Conservation (phyloP, 2,113 vertebrate species). For the Anser brachyrhynchus region DNA sequence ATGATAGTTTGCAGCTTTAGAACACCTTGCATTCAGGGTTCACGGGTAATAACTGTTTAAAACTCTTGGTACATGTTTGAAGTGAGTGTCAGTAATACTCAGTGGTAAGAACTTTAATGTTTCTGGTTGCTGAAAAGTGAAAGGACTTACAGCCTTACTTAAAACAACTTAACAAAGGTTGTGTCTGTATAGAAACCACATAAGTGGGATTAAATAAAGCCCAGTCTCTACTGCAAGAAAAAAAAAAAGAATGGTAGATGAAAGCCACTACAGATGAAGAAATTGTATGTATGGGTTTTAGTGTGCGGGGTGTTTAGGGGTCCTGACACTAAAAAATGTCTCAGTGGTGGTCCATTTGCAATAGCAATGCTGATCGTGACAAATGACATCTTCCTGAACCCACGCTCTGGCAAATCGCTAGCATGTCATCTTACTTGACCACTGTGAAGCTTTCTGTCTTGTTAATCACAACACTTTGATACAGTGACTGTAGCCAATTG, state of each 20-base stretch:
- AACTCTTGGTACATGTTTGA: not conserved
- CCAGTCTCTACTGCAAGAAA: not conserved
- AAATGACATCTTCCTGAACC: not conserved
- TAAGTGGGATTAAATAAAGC: not conserved
- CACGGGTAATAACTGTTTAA: not conserved
- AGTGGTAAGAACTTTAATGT: not conserved
- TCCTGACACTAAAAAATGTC: not conserved
- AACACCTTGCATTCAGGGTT: not conserved
- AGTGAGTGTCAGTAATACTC: not conserved
- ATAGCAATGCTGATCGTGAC: not conserved
- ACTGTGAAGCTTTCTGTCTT: constrained; percentile 7
- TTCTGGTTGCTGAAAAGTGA: not conserved
- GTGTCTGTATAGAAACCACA: not conserved
- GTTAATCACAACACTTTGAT: constrained; percentile 23
- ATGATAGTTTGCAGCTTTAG: not conserved
- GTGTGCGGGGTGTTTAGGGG: not conserved
- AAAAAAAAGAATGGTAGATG: not conserved
- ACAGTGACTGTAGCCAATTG: not conserved
- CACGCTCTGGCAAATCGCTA: not conserved
- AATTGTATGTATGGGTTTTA: not conserved
- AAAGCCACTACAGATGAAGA: not conserved
- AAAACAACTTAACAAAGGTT: not conserved
- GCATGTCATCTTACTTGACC: constrained; percentile 10
- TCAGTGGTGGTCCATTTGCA: not conserved
- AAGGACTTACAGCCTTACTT: not conserved